phyloP scores from a whole-genome alignment of 2,113 vertebrate species.

The Setophaga coronata region DNA sequence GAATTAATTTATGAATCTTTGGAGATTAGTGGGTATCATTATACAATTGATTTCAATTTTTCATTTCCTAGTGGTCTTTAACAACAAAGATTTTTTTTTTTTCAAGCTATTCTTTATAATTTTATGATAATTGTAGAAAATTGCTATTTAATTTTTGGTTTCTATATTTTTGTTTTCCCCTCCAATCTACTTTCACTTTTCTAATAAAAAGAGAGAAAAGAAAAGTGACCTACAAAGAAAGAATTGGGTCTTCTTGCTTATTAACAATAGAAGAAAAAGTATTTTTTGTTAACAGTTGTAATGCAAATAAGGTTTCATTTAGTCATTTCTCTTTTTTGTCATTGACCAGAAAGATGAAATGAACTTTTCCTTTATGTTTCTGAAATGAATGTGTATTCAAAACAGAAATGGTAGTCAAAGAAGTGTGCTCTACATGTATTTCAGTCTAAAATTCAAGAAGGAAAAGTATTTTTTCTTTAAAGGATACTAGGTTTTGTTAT shows the following conservation, averaged over 20 bases:
- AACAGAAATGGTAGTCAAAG: not conserved
- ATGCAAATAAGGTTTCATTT: not conserved
- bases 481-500: not conserved
- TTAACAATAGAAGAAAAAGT: not conserved
- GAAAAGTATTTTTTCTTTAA: not conserved
- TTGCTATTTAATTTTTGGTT: not conserved
- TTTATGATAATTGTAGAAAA: not conserved
- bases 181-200: not conserved
- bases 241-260: not conserved
- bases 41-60: not conserved
- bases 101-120: not conserved
- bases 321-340: not conserved
- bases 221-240: not conserved
- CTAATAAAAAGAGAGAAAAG: not conserved
- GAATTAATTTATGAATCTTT: conserved; percentile 31
- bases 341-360: not conserved
- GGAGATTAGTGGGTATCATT: not conserved
- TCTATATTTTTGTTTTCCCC: not conserved
- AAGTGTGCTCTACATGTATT: not conserved
- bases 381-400: not conserved
- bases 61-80: conserved; percentile 14
- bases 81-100: not conserved
- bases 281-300: not conserved
- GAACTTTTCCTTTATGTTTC: not conserved
- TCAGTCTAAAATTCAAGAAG: not conserved